Percentiles rank a stretch among this genome's conserved stretches.
Evolutionary conservation across 1,140 invertebrate species (phyloP).

Genomic region (Drosophila biarmipes): DNA sequence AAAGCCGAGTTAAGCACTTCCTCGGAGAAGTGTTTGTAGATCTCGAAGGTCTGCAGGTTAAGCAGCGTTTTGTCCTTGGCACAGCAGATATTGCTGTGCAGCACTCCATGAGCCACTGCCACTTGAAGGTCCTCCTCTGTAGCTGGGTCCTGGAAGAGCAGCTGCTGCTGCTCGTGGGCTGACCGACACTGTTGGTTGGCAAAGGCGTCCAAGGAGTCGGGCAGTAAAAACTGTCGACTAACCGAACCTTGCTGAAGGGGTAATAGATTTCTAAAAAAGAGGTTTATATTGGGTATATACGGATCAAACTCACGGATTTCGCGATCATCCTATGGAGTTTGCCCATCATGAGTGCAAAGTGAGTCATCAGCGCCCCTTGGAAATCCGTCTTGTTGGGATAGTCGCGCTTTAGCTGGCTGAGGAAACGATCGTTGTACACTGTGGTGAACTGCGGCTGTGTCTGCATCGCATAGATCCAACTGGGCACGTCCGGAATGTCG

Average conservation of each 20-base stretch:
- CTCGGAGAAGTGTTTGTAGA: slow-evolving; percentile 90
- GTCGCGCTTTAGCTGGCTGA: slow-evolving; percentile 54
- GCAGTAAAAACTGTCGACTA: slow-evolving; percentile 57
- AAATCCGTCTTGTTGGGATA: slow-evolving; percentile 61
- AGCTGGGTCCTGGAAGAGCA: slow-evolving; percentile 81
- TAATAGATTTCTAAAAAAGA: not conserved
- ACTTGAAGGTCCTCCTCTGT: slow-evolving; percentile 85
- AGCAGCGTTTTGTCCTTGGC: slow-evolving; percentile 87
- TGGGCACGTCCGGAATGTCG: slow-evolving; percentile 64
- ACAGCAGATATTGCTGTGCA: slow-evolving; percentile 88
- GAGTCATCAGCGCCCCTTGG: slow-evolving; percentile 55
- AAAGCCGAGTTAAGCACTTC: slow-evolving; percentile 86
- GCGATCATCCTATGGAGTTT: slow-evolving; percentile 57
- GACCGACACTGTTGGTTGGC: slow-evolving; percentile 40
- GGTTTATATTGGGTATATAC: too few species aligned
- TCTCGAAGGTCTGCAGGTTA: slow-evolving; percentile 88
- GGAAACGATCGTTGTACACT: slow-evolving; percentile 66
- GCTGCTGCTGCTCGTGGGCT: slow-evolving; percentile 52
- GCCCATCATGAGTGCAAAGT: slow-evolving; percentile 65
- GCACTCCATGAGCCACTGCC: slow-evolving; percentile 85
- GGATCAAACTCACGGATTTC: slow-evolving; percentile 47
- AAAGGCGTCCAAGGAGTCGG: slow-evolving; percentile 66
- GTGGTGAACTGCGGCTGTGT: slow-evolving; percentile 51
- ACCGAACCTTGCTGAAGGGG: slow-evolving; percentile 22
- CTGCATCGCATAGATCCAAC: slow-evolving; percentile 77